Evolutionary conservation across 1,140 invertebrate species (phyloP).

Genomic region (Philopotamus ludificatus): DNA sequence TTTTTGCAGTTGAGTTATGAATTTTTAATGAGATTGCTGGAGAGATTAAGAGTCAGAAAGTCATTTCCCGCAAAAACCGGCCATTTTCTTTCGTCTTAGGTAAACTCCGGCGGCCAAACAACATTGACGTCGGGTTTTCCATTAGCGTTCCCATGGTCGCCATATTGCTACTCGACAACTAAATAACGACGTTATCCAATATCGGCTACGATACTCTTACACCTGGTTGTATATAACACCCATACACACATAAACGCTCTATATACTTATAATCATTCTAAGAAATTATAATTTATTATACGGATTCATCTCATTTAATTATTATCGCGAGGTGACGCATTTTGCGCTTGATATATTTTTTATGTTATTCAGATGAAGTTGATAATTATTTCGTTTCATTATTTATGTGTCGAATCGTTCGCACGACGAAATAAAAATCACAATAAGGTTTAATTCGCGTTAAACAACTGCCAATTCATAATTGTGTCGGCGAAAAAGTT

Average conservation of each 20-base stretch:
- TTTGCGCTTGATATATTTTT: too few species aligned
- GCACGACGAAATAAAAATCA: too few species aligned
- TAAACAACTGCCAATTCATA: too few species aligned
- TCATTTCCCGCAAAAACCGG: constrained; percentile 52
- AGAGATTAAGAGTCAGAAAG: constrained; percentile 59
- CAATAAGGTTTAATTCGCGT: too few species aligned
- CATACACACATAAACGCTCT: too few species aligned
- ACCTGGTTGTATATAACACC: not conserved
- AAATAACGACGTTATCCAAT: constrained; percentile 25
- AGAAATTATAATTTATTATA: too few species aligned
- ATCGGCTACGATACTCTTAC: constrained; percentile 17
- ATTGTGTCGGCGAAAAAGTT: constrained; percentile 3
- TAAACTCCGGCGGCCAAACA: constrained; percentile 35
- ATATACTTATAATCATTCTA: too few species aligned
- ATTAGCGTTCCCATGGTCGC: constrained; percentile 25
- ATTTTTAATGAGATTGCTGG: constrained; percentile 59
- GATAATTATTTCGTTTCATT: too few species aligned
- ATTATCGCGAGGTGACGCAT: too few species aligned
- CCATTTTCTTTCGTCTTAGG: constrained; percentile 39
- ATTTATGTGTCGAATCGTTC: too few species aligned
- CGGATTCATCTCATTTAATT: too few species aligned
- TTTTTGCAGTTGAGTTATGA: constrained; percentile 59
- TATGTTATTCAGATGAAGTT: too few species aligned
- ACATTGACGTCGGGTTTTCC: constrained; percentile 36
- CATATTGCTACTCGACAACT: constrained; percentile 15